These are phyloP conservation scores for Pseudolycoriella hygida DNA, from an alignment of 2,888 invertebrate genomes.

Conservation along the genomic window DNA sequence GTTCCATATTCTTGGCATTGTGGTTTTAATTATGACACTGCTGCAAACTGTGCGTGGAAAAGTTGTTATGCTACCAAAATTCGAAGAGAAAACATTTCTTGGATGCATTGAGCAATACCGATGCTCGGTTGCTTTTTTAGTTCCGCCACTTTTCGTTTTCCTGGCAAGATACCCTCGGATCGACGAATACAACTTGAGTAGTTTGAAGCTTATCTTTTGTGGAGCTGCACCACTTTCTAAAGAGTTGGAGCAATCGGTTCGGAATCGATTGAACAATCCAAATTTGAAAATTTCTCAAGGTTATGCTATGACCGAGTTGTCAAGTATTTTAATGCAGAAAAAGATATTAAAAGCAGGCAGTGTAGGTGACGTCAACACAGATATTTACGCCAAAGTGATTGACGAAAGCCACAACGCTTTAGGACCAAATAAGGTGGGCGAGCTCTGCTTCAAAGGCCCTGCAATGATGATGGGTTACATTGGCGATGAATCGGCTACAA, in stretches of 20 bases:
- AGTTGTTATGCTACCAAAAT: not conserved
- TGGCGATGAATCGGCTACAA: constrained; percentile 49
- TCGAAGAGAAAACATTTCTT: not conserved
- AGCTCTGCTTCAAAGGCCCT: constrained; percentile 68
- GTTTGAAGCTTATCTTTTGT: constrained; percentile 47
- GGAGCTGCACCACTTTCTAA: constrained; percentile 71
- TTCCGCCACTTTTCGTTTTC: constrained; percentile 72
- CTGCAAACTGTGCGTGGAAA: too few species aligned
- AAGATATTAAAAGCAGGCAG: constrained; percentile 37
- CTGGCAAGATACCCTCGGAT: constrained; percentile 67
- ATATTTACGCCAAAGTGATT: constrained; percentile 41
- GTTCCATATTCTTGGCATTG: not conserved
- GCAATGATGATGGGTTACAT: constrained; percentile 72
- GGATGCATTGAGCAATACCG: not conserved
- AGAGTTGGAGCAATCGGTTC: constrained; percentile 42
- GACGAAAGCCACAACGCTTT: constrained; percentile 44
- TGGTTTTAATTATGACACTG: not conserved
- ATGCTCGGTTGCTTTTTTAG: too few species aligned
- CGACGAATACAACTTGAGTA: constrained; percentile 54
- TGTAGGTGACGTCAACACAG: constrained; percentile 46
- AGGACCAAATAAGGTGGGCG: constrained; percentile 54
- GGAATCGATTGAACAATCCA: constrained; percentile 14
- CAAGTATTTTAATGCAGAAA: constrained; percentile 36
- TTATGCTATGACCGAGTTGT: constrained; percentile 63
- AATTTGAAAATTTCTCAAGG: constrained; percentile 15